Conservation (phyloP, 2,888 invertebrate genomes). For the Amaurobius ferox region DNA sequence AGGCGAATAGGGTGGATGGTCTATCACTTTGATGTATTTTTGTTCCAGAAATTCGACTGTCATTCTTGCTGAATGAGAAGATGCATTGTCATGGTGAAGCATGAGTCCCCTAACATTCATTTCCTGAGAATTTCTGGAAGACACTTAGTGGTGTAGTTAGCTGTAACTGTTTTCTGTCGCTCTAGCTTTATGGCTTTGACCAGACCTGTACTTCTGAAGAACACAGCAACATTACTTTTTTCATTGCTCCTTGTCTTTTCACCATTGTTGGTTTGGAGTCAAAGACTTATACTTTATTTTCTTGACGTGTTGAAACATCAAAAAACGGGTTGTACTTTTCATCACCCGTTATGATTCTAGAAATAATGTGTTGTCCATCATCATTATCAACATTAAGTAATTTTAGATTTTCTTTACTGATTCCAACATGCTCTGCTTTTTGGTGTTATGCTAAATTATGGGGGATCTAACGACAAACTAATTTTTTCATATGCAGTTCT, state of each 20-base stretch:
- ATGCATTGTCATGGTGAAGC: no score
- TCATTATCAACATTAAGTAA: slow-evolving; percentile 3
- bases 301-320: neutral
- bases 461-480: slow-evolving; percentile 14
- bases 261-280: slow-evolving; percentile 15
- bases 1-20: no score
- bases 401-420: slow-evolving; percentile 21
- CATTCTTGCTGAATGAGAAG: no score
- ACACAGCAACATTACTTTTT: slow-evolving; percentile 12
- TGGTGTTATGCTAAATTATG: slow-evolving; percentile 22
- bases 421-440: slow-evolving; percentile 30
- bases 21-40: no score
- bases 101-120: no score
- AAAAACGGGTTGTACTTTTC: slow-evolving; percentile 25
- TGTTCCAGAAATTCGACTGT: no score
- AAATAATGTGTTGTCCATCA: neutral
- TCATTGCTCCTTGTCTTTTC: slow-evolving; percentile 25
- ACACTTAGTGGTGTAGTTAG: no score
- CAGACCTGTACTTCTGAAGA: no score
- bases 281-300: slow-evolving; percentile 25
- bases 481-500: slow-evolving; percentile 30
- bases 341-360: slow-evolving; percentile 26
- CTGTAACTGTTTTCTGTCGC: neutral
- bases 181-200: no score
- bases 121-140: no score